Base-by-base conservation (phyloP, 2,888 invertebrate species). In the Gymnoscelis rufifasciata region DNA sequence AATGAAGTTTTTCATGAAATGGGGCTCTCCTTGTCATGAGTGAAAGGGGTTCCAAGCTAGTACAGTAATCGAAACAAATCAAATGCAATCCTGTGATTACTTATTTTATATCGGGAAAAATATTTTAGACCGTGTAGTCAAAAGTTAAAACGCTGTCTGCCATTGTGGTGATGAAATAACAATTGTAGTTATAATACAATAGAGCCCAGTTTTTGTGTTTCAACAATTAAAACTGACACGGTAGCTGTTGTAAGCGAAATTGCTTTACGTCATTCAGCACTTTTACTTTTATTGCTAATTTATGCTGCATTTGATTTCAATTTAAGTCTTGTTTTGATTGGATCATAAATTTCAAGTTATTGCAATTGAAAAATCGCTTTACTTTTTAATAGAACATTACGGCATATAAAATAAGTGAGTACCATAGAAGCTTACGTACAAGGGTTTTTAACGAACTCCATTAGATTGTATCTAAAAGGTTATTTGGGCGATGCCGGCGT, bases 101-200 rank as follows among this genome's bases (percentile, higher is more conserved):
- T n/a, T n/a, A 19, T 19, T 5, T 19, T 19, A 3, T 3, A 26
- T 10, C 19, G 7, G 19, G 19, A 19, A 19, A 23, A 3, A 19
- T 19, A 1, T 35, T 10, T 11, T 10, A 35, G 35, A 35, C 19
- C 33, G 19, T 33, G 33, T 33, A 33, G 33, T 31, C n/a, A 13
- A 31, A 14, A 33, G 15, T 33, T 5, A 47, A 56, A 52, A 37
- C 48, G 44, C 43, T 44, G 50, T 47, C 47, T 54, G 38, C 45
- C 48, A 55, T 47, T 41, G 44, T 45, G 50, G 49, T 50, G 50
- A 49, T 53, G 57, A 26, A 51, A 54, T 46, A 52, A 50, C 53
- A 43, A 54, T 56, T 54, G 55, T 56, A 52, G 45, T 45, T 43
- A 37, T 44, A 47, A 48, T 52, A 58, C 60, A 60, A 60, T 56